These are phyloP conservation scores for Nerophis lumbriciformis DNA, from an alignment of 2,113 vertebrate genomes.

Conservation along the genomic window DNA sequence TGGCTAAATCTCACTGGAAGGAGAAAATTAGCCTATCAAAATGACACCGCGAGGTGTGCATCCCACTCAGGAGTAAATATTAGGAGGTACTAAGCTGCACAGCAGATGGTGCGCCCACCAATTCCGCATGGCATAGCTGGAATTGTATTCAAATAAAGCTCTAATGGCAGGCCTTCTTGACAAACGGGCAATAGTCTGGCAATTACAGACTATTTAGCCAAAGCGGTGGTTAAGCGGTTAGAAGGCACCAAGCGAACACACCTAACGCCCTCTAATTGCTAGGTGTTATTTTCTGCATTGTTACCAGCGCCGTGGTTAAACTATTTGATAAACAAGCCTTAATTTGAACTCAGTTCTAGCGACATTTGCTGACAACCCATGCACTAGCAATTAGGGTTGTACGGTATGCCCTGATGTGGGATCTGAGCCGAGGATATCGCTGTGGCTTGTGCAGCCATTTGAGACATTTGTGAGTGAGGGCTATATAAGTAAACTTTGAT, in stretches of 20 bases:
- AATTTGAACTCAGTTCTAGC: background rate
- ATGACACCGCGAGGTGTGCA: conserved; percentile 41
- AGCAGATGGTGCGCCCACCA: conserved; percentile 42
- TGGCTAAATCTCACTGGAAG: conserved; percentile 47
- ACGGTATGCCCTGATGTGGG: too few relatives aligned
- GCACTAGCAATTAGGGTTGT: too few relatives aligned
- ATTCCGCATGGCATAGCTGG: conserved; percentile 45
- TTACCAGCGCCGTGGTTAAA: conserved; percentile 31
- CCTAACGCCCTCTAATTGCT: conserved; percentile 34
- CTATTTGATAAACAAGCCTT: conserved; percentile 11
- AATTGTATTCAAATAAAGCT: conserved; percentile 46
- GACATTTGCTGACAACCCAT: too few relatives aligned
- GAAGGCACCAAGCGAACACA: conserved; percentile 26
- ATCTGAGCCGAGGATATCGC: too few relatives aligned
- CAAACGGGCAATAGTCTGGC: conserved; percentile 18
- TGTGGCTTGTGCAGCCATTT: too few relatives aligned
- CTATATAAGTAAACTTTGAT: too few relatives aligned
- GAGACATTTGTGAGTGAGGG: too few relatives aligned
- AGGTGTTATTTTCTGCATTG: conserved; percentile 54
- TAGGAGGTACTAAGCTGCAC: conserved; percentile 1
- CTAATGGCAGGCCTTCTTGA: conserved; percentile 22
- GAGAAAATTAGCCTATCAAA: conserved; percentile 47
- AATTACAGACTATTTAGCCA: conserved; percentile 42
- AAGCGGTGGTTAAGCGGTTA: conserved; percentile 24
- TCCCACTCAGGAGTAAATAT: conserved; percentile 7